Percentiles rank a stretch among this genome's conserved stretches.
phyloP scores from a whole-genome alignment of 2,113 vertebrate species.

The Nothocercus nigrocapillus region DNA sequence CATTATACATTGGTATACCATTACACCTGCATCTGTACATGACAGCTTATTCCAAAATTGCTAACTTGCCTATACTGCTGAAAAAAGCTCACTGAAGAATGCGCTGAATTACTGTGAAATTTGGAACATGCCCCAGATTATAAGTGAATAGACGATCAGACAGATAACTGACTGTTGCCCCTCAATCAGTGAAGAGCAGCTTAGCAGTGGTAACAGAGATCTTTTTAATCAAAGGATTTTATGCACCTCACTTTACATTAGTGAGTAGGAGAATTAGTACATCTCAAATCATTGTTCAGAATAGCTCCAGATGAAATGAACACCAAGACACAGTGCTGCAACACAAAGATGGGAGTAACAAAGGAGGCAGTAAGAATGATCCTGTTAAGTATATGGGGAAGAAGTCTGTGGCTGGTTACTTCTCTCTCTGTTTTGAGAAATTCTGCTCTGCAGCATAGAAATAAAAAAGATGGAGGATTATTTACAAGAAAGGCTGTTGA shows the following conservation, averaged over 20 bases:
- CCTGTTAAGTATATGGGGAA: neutral
- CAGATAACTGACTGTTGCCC: neutral
- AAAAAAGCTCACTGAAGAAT: neutral
- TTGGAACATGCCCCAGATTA: neutral
- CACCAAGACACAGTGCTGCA: neutral
- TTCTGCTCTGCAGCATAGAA: neutral
- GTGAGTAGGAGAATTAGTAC: neutral
- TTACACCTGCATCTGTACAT: neutral
- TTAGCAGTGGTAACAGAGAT: neutral
- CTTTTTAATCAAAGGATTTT: neutral
- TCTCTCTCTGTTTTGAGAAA: neutral
- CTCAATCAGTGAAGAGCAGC: neutral
- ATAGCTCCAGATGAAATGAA: neutral
- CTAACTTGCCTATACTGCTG: neutral
- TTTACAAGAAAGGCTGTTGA: conserved; percentile 43
- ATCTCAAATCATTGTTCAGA: neutral
- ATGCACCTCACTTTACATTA: neutral
- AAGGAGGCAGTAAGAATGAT: neutral
- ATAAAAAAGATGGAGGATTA: neutral
- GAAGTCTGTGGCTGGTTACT: neutral
- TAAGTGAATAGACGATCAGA: neutral
- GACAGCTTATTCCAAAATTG: neutral
- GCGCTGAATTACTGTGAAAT: neutral
- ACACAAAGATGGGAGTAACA: neutral
- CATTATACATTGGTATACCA: neutral